Conservation (phyloP, 2,113 vertebrate species). For the Podocnemis expansa region DNA sequence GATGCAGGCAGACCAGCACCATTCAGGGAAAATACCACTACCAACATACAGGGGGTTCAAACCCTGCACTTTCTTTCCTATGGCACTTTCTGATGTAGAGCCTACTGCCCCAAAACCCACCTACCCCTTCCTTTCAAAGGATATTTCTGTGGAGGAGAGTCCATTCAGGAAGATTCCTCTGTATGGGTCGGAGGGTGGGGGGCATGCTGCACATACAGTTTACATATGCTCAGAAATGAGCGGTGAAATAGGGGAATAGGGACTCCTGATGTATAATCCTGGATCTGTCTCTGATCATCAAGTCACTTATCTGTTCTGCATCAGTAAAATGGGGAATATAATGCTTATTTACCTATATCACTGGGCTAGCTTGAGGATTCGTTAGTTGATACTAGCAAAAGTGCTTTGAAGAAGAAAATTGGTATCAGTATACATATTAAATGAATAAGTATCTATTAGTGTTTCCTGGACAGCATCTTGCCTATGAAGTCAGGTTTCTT, state of each 20-base stretch:
- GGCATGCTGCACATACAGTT: not conserved
- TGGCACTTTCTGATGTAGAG: not conserved
- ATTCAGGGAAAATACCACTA: not conserved
- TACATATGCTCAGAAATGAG: not conserved
- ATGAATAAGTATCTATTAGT: not conserved
- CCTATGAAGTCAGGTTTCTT: not conserved
- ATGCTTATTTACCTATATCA: not conserved
- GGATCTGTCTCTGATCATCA: not conserved
- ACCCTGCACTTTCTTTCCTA: not conserved
- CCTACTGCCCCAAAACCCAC: not conserved
- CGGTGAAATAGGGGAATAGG: not conserved
- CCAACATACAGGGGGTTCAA: not conserved
- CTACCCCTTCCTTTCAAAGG: not conserved
- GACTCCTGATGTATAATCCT: not conserved
- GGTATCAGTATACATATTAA: not conserved
- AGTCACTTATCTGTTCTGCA: not conserved
- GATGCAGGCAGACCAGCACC: not conserved
- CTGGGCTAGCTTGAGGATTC: not conserved
- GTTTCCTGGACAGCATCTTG: not conserved
- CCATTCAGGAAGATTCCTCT: not conserved
- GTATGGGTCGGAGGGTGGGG: too few relatives aligned
- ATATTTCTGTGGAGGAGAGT: not conserved
- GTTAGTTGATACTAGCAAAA: not conserved
- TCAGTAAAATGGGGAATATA: not conserved
- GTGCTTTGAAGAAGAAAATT: not conserved